Percentiles rank a stretch among this genome's conserved stretches.
Evolutionary conservation across 2,888 invertebrate species (phyloP).

Genomic region (Cantharis flavilabris): DNA sequence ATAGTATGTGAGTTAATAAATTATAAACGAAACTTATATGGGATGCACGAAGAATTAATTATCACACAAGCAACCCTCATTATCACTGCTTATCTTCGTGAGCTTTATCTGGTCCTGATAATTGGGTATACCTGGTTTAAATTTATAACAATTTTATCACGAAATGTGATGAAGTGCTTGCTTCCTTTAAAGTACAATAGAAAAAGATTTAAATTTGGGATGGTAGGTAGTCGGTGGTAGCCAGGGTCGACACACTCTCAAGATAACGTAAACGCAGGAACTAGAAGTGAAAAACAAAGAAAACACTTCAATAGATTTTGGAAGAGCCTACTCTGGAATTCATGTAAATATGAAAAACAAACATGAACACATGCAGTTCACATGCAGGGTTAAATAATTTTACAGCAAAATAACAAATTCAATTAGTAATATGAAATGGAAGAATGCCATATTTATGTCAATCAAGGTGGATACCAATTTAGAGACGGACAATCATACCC

Average conservation of each 20-base stretch:
- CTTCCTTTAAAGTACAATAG: not conserved
- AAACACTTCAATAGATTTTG: no score
- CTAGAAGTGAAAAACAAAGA: no score
- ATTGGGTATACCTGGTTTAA: not conserved
- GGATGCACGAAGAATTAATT: not conserved
- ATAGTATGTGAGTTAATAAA: not conserved
- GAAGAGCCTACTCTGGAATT: no score
- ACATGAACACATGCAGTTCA: no score
- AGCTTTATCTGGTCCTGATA: not conserved
- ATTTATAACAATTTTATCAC: not conserved
- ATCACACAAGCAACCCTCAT: not conserved
- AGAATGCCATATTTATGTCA: no score
- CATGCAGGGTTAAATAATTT: no score
- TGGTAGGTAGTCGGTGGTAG: not conserved
- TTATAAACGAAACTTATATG: not conserved
- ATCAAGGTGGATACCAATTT: no score
- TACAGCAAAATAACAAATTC: no score
- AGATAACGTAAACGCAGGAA: no score
- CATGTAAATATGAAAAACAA: no score
- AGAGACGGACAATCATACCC: no score
- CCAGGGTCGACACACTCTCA: not conserved
- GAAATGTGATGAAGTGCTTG: not conserved
- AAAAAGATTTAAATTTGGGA: not conserved
- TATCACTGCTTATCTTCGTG: not conserved
- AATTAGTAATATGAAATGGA: no score